Percentiles rank a stretch among this genome's conserved stretches.
phyloP scores from a whole-genome alignment of 2,797 vertebrate species.

The Kryptolebias ocellatus region DNA sequence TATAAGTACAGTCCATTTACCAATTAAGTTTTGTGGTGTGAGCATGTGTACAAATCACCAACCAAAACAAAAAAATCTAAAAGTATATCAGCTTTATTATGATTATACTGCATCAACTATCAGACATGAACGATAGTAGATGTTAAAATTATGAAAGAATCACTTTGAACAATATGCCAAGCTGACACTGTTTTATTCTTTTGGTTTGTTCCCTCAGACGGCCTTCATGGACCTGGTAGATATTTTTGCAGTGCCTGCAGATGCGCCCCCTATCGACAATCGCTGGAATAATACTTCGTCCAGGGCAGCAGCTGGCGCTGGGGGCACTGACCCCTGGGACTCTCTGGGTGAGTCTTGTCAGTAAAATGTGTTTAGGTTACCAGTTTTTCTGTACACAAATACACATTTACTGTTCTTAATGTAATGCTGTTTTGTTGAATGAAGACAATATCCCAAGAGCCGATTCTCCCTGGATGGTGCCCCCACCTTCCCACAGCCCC shows the following conservation, averaged over 20 bases:
- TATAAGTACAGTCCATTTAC: not conserved
- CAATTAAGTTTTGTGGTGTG: not conserved
- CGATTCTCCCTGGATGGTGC: slow-evolving; percentile 75
- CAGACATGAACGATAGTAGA: not conserved
- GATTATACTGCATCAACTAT: no score
- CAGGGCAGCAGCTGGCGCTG: slow-evolving; percentile 49
- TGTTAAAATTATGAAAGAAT: no score
- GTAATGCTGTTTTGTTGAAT: slow-evolving; percentile 30
- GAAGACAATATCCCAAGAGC: slow-evolving; percentile 53
- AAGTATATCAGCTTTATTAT: no score
- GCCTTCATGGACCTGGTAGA: slow-evolving; percentile 93
- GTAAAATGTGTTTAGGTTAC: not conserved
- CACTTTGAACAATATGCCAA: slow-evolving; percentile 11
- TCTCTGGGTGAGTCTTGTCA: slow-evolving; percentile 70
- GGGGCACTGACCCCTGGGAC: slow-evolving; percentile 79
- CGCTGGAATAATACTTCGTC: slow-evolving; percentile 79
- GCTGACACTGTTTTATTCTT: slow-evolving; percentile 4
- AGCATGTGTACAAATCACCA: not conserved
- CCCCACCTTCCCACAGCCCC: slow-evolving; percentile 66
- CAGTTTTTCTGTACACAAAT: no score
- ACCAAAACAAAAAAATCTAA: not conserved
- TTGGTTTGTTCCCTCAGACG: slow-evolving; percentile 78
- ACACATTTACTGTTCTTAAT: not conserved
- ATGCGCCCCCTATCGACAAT: slow-evolving; percentile 76
- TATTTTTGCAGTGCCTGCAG: slow-evolving; percentile 85